Evolutionary conservation across 2,113 vertebrate species (phyloP), one percentile per base, ranked within the genome.

Genomic region (Lamprotornis superbus): DNA sequence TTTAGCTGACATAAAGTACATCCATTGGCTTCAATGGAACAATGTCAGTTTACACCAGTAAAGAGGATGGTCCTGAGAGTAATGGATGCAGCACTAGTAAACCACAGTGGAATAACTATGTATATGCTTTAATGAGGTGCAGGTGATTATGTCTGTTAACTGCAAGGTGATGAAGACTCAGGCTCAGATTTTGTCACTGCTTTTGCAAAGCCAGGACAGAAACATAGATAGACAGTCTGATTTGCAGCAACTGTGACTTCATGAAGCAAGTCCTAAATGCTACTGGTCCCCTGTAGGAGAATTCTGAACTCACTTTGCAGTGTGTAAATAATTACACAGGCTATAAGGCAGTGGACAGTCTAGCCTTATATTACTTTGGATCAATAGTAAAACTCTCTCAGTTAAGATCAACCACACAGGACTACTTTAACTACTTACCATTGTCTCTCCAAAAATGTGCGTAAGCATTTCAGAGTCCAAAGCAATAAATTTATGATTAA

Each of bases 181-280:
- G 74, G 40, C 73, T 83, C 69, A 81, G 88, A 77, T 85, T 94
- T 74, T 90, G 85, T 78, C 83, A 82, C 68, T 61, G 68, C 49
- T 95, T 94, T 91, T 89, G 81, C 79, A 93, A 76, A 92, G 81
- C 30, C 75, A 76, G 55, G 65, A 77, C 57, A 75, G 90, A 94
- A 93, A 39, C 39, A 39, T 39, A 39, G 39, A 74, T 0, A 65
- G 70, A 57, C 21, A 50, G 67, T 57, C 40, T 81, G 91, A 67
- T 75, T n/a, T 95, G 44, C 84, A 89, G 46, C 73, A 90, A 18
- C 64, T 75, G 55, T 31, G 77, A 68, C 76, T 75, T 75, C 76
- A 42, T 23, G 82, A 89, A 84, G 80, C 5, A 14, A 86, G 57
- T 57, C 52, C 28, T 49, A 71, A 83, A 81, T 35, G 65, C 37